A percentile compares a stretch with the other conserved stretches of the same genome.
These are phyloP conservation scores for Athene cunicularia DNA, from an alignment of 2,113 vertebrate species.

Conservation along the genomic window DNA sequence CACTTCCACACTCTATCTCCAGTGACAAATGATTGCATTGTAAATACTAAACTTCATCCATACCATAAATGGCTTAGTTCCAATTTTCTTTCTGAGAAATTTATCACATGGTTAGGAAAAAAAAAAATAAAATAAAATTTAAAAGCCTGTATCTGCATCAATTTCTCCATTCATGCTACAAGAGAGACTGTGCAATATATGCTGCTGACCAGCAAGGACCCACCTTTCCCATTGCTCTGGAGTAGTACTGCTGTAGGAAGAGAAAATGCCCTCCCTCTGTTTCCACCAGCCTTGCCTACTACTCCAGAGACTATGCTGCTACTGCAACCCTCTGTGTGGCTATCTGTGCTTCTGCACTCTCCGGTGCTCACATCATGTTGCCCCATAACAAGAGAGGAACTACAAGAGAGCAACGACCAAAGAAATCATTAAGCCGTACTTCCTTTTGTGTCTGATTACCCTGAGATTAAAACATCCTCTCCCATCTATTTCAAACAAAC, in stretches of 20 bases:
- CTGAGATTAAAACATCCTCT: background rate
- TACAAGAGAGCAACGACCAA: background rate
- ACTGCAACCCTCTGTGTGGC: background rate
- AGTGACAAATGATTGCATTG: background rate
- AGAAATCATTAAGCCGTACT: background rate
- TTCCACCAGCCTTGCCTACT: background rate
- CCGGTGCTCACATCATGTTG: background rate
- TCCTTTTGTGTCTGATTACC: background rate
- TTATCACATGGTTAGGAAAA: background rate
- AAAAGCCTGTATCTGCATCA: background rate
- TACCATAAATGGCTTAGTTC: background rate
- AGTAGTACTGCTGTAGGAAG: background rate
- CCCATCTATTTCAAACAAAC: background rate
- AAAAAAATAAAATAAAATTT: background rate
- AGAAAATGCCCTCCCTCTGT: background rate
- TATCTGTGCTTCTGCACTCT: background rate
- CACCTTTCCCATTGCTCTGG: background rate
- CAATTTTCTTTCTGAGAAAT: background rate
- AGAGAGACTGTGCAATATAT: background rate
- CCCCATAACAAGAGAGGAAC: background rate
- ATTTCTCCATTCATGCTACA: background rate
- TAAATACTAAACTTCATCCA: background rate
- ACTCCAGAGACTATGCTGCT: background rate
- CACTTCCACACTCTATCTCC: background rate
- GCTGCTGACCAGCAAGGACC: background rate